A percentile compares a stretch with the other conserved stretches of the same genome.
phyloP scores from a whole-genome alignment of 2,113 vertebrate genomes.

The Rutilus rutilus region DNA sequence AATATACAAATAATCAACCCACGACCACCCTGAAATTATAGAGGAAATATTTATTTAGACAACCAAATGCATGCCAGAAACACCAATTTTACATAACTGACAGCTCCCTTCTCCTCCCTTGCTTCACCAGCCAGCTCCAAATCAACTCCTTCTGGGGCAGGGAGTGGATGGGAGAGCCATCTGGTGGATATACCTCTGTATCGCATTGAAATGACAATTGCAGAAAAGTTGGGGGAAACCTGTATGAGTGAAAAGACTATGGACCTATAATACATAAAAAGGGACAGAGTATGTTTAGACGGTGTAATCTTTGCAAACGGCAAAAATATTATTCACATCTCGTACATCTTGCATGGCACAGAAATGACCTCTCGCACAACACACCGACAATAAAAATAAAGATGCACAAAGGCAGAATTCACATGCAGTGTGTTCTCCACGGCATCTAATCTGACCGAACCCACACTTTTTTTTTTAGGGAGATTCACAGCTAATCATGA shows the following conservation, averaged over 20 bases:
- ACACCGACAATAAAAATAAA: conserved; percentile 79
- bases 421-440: conserved; percentile 86
- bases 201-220: conserved; percentile 76
- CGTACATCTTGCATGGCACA: conserved; percentile 80
- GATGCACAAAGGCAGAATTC: conserved; percentile 87
- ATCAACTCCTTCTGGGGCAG: conserved; percentile 73
- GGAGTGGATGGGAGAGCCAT: conserved; percentile 71
- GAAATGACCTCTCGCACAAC: conserved; percentile 85
- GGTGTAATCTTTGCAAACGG: conserved; percentile 77
- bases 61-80: conserved; percentile 64
- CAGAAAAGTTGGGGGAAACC: conserved; percentile 62
- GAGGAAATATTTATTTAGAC: conserved; percentile 65
- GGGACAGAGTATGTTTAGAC: conserved; percentile 75
- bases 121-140: conserved; percentile 49
- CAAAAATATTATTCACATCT: conserved; percentile 81
- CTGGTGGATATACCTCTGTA: conserved; percentile 68
- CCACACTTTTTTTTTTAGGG: conserved; percentile 72
- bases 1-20: conserved; percentile 28
- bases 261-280: conserved; percentile 67
- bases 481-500: conserved; percentile 77
- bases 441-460: conserved; percentile 74
- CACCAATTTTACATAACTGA: conserved; percentile 61
- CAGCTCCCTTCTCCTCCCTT: conserved; percentile 45
- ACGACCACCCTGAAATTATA: conserved; percentile 48
- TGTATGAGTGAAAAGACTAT: conserved; percentile 46